Percentiles rank a stretch among this genome's conserved stretches.
These are phyloP conservation scores for Rhinatrema bivittatum DNA, from an alignment of 2,797 vertebrate species.

Conservation along the genomic window DNA sequence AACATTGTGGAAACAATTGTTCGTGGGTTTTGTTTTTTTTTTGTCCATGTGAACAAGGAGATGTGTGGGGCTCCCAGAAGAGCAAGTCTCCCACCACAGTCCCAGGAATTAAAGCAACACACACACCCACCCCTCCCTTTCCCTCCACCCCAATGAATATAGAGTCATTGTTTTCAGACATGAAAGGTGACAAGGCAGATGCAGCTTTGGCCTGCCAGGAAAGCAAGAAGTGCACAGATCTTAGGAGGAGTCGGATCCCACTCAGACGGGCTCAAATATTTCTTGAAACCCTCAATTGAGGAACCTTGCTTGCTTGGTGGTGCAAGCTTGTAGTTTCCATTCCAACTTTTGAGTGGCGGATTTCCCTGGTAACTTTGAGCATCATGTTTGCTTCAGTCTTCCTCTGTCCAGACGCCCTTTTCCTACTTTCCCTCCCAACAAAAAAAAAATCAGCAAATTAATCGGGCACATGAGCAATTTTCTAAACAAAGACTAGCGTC, in stretches of 20 bases:
- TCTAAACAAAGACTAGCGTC: slow-evolving; percentile 61
- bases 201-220: slow-evolving; percentile 36
- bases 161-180: too few species aligned
- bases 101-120: too few species aligned
- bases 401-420: slow-evolving; percentile 21
- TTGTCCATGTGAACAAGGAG: slow-evolving; percentile 26
- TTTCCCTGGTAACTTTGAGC: slow-evolving; percentile 59
- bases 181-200: too few species aligned
- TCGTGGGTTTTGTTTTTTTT: too few species aligned
- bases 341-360: slow-evolving; percentile 62
- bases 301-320: slow-evolving; percentile 16
- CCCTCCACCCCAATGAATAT: too few species aligned
- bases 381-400: slow-evolving; percentile 21
- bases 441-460: slow-evolving; percentile 61
- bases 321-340: slow-evolving; percentile 47
- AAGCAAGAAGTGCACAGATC: slow-evolving; percentile 2
- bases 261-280: too few species aligned
- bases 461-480: slow-evolving; percentile 66
- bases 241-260: too few species aligned
- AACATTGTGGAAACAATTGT: too few species aligned
- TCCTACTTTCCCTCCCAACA: slow-evolving; percentile 26
- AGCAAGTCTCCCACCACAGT: slow-evolving; percentile 34
- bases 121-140: too few species aligned
- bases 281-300: too few species aligned
- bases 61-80: slow-evolving; percentile 34